Percentiles rank a stretch among this genome's conserved stretches.
These are phyloP conservation scores for Panulirus ornatus DNA, from an alignment of 1,140 invertebrate species.

Conservation along the genomic window DNA sequence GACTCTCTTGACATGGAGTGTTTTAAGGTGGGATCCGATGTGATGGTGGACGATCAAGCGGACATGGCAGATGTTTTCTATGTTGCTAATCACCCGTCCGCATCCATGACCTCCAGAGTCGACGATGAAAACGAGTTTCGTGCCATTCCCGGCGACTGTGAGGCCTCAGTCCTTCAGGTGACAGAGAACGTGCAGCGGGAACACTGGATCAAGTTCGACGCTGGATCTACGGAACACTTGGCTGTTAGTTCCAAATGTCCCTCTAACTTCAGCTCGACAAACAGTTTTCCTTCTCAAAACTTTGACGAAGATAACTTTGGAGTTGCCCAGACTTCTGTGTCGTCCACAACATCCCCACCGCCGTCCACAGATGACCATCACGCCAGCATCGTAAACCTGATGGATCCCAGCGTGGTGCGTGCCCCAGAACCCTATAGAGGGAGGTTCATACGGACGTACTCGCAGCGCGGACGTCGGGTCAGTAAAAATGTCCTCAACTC, in stretches of 20 bases:
- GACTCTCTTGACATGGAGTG: neutral
- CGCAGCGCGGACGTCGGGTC: constrained; percentile 44
- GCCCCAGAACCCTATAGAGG: constrained; percentile 13
- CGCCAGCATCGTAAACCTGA: neutral
- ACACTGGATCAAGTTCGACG: constrained; percentile 37
- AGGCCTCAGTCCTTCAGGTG: neutral
- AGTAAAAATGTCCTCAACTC: constrained; percentile 52
- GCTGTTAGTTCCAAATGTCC: neutral
- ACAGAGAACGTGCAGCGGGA: neutral
- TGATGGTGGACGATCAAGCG: neutral
- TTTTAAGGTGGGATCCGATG: neutral
- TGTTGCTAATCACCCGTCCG: neutral
- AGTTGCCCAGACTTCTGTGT: neutral
- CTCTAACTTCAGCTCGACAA: neutral
- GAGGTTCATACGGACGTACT: constrained; percentile 46
- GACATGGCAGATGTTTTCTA: neutral
- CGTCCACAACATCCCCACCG: neutral
- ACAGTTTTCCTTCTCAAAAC: neutral
- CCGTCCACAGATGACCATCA: neutral
- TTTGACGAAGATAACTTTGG: too few relatives aligned
- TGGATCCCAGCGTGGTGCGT: neutral
- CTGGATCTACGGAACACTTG: neutral
- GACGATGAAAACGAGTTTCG: neutral
- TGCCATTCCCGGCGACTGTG: too few relatives aligned
- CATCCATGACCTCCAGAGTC: neutral